Percentiles rank a stretch among this genome's conserved stretches.
Evolutionary conservation across 2,888 invertebrate species (phyloP).

Genomic region (Mamestra brassicae): DNA sequence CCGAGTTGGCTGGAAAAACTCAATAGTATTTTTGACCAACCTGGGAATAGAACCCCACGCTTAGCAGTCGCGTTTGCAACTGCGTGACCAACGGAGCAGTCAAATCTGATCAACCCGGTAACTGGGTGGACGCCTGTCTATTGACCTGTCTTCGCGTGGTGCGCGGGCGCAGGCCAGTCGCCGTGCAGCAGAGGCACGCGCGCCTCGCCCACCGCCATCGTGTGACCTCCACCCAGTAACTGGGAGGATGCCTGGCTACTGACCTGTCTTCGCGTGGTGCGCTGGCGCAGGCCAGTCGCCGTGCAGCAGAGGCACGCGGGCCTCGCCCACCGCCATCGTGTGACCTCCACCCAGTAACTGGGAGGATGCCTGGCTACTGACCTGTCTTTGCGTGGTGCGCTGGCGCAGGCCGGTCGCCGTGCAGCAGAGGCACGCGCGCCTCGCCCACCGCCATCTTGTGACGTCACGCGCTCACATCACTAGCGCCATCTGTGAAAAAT

Average conservation of each 20-base stretch:
- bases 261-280: conserved; percentile 69
- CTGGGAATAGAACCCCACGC: too few relatives aligned
- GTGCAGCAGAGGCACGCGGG: conserved; percentile 77
- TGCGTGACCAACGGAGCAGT: neutral
- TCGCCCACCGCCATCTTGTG: conserved; percentile 79
- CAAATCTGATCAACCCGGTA: neutral
- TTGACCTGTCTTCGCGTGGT: conserved; percentile 67
- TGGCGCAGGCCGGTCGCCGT: conserved; percentile 69
- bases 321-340: conserved; percentile 80
- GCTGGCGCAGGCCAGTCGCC: conserved; percentile 69
- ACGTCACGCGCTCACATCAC: conserved; percentile 58
- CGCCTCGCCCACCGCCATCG: conserved; percentile 81
- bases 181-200: conserved; percentile 77
- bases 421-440: conserved; percentile 78
- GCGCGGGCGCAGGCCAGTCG: conserved; percentile 67
- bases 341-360: conserved; percentile 6
- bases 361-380: conserved; percentile 5
- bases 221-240: conserved; percentile 34
- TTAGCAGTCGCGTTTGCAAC: too few relatives aligned
- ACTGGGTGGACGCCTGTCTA: neutral
- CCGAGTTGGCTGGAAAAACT: too few relatives aligned
- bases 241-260: neutral
- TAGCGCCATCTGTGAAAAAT: conserved; percentile 6
- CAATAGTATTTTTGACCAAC: too few relatives aligned
- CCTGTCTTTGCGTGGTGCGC: conserved; percentile 69